Evolutionary conservation across 2,888 invertebrate species (phyloP).

Genomic region (Empis livida): DNA sequence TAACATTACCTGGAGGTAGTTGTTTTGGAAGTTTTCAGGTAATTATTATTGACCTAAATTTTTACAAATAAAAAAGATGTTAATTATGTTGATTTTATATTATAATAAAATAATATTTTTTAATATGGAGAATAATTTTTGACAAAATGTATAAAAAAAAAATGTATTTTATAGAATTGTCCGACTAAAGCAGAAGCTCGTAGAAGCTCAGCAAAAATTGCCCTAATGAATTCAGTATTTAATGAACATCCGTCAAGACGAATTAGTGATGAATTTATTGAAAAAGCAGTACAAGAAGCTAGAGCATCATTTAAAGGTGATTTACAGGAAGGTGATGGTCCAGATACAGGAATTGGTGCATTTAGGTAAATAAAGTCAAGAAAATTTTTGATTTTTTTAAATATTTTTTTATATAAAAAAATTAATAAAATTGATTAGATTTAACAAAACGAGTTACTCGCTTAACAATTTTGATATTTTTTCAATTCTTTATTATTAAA

Average conservation of each 20-base stretch:
- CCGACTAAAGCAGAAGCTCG: constrained; percentile 91
- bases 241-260: constrained; percentile 88
- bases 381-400: neutral
- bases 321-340: constrained; percentile 47
- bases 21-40: constrained; percentile 95
- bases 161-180: constrained; percentile 73
- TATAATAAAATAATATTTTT: neutral
- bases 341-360: constrained; percentile 58
- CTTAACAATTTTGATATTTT: no score
- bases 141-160: no score
- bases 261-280: constrained; percentile 88
- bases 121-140: no score
- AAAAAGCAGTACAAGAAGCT: constrained; percentile 88
- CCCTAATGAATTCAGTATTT: constrained; percentile 92
- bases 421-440: no score
- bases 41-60: constrained; percentile 11
- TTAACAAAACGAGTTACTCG: no score
- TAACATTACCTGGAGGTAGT: constrained; percentile 87
- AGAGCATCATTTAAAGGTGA: constrained; percentile 66
- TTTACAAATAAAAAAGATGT: no score
- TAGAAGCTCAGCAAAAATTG: constrained; percentile 88
- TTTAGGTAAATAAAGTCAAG: constrained; percentile 50
- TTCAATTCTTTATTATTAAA: neutral
- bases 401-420: no score
- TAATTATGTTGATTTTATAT: no score